These are phyloP conservation scores for Heterodera schachtii DNA, from an alignment of 1,140 invertebrate species.

Conservation along the genomic window DNA sequence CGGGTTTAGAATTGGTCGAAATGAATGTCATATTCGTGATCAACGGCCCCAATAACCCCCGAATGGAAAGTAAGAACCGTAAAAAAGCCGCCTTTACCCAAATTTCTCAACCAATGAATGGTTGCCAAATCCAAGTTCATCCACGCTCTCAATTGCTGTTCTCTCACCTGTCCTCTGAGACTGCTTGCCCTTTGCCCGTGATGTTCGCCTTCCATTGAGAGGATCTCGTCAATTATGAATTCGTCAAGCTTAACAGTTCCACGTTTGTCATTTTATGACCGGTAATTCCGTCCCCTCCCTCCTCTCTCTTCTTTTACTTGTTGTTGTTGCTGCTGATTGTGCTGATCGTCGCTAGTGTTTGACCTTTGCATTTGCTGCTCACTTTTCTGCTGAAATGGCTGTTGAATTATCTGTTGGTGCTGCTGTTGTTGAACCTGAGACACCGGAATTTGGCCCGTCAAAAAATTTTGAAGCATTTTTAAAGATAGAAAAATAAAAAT, in stretches of 20 bases:
- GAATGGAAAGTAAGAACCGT: no score
- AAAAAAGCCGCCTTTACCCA: no score
- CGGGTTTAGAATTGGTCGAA: no score
- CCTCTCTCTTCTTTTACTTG: no score
- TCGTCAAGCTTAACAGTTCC: slow-evolving; percentile 53
- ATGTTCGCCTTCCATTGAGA: slow-evolving; percentile 60
- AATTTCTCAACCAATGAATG: no score
- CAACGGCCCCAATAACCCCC: no score
- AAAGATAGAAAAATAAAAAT: no score
- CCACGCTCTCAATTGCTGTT: neutral
- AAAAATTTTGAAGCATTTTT: slow-evolving; percentile 10
- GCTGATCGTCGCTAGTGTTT: neutral
- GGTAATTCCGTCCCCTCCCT: neutral
- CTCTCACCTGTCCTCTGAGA: slow-evolving; percentile 2
- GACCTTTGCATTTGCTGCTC: neutral
- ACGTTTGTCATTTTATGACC: neutral
- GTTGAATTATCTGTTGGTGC: neutral
- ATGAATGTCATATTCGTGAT: no score
- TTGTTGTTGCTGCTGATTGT: slow-evolving; percentile 1
- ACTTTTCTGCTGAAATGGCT: neutral
- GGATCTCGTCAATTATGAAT: slow-evolving; percentile 62
- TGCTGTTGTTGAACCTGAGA: neutral
- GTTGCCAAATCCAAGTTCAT: no score
- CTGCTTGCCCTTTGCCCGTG: slow-evolving; percentile 9
- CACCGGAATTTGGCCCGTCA: slow-evolving; percentile 1